Evolutionary conservation across 2,797 vertebrate species (phyloP).

Genomic region (Clarias fuscus): DNA sequence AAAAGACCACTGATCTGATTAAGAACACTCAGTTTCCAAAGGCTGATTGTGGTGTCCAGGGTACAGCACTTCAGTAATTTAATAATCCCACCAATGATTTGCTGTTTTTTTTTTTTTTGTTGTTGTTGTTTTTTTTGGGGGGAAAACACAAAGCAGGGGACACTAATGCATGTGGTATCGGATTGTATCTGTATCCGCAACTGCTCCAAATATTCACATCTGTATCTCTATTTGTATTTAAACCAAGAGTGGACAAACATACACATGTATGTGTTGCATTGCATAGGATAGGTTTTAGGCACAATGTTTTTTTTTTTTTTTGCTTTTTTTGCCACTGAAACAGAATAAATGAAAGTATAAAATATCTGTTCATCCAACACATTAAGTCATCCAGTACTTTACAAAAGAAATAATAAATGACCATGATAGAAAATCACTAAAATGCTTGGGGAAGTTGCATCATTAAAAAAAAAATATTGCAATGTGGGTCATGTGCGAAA

Average conservation of each 20-base stretch:
- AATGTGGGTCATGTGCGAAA: too few relatives aligned
- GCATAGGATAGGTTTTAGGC: background rate
- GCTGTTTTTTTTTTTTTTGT: background rate
- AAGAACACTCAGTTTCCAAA: background rate
- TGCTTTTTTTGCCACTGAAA: too few relatives aligned
- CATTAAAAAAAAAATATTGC: too few relatives aligned
- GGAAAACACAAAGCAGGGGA: background rate
- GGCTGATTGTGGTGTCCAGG: background rate
- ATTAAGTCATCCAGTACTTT: too few relatives aligned
- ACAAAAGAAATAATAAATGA: too few relatives aligned
- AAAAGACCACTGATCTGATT: slow-evolving; percentile 32
- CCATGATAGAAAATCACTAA: too few relatives aligned
- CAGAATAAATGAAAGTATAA: too few relatives aligned
- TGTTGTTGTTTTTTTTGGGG: background rate
- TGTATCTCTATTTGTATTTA: background rate
- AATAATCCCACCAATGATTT: slow-evolving; percentile 1
- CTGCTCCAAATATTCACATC: background rate
- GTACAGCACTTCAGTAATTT: slow-evolving; percentile 7
- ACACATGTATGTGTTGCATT: too few relatives aligned
- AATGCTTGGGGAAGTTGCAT: too few relatives aligned
- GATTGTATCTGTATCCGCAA: background rate
- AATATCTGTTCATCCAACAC: too few relatives aligned
- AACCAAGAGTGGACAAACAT: background rate
- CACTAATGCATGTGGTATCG: background rate
- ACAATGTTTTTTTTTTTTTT: too few relatives aligned